A percentile compares a stretch with the other conserved stretches of the same genome.
These are phyloP conservation scores for Rhogogaster chlorosoma DNA, from an alignment of 2,888 invertebrate species.

Conservation along the genomic window DNA sequence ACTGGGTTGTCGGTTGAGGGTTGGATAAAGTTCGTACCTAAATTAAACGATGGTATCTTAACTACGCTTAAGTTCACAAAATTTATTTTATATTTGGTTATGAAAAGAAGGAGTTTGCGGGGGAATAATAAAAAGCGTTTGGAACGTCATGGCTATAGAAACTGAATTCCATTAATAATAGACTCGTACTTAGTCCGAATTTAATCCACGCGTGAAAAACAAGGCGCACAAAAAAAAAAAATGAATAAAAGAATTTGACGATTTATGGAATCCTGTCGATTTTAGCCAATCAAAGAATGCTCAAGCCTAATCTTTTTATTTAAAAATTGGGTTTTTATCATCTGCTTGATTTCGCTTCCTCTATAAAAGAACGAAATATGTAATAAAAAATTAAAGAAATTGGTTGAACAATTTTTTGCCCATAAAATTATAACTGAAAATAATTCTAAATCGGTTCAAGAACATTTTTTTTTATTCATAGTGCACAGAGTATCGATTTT, in stretches of 20 bases:
- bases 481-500: not conserved
- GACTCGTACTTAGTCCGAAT: too few relatives aligned
- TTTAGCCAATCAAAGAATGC: too few relatives aligned
- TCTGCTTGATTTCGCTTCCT: not conserved
- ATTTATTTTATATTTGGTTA: not conserved
- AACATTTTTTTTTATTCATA: too few relatives aligned
- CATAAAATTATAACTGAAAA: too few relatives aligned
- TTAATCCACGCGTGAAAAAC: too few relatives aligned
- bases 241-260: too few relatives aligned
- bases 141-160: not conserved
- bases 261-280: too few relatives aligned
- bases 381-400: not conserved
- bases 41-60: slow-evolving; percentile 1
- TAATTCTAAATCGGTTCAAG: too few relatives aligned
- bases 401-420: not conserved
- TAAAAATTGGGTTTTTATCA: too few relatives aligned
- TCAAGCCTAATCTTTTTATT: too few relatives aligned
- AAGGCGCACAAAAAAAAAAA: too few relatives aligned
- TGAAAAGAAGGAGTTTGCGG: not conserved
- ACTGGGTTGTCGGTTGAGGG: too few relatives aligned
- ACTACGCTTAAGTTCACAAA: slow-evolving; percentile 3
- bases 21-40: slow-evolving; percentile 4
- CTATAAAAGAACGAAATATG: not conserved
- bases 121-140: not conserved
- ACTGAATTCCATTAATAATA: not conserved